phyloP scores from a whole-genome alignment of 2,888 invertebrate species.

The Oligia fasciuncula region DNA sequence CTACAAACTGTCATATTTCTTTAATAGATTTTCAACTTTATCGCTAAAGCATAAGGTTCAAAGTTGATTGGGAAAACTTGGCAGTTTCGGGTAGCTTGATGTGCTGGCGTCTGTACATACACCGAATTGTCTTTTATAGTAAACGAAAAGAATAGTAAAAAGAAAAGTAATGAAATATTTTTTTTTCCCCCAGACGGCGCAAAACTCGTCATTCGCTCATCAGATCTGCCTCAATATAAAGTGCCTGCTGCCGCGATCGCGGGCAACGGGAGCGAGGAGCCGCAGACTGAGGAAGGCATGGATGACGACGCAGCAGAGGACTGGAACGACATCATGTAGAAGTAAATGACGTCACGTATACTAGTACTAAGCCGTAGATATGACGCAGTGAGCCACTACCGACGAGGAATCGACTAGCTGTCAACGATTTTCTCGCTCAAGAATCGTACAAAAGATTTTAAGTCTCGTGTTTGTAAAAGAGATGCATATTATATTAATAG shows the following conservation, averaged over 20 bases:
- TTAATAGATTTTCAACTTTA: too few relatives aligned
- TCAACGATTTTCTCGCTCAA: not conserved
- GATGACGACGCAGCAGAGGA: not conserved
- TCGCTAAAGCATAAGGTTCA: too few relatives aligned
- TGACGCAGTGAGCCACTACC: not conserved
- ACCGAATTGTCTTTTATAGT: not conserved
- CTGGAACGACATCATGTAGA: slow-evolving; percentile 36
- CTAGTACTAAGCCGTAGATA: too few relatives aligned
- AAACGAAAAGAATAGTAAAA: not conserved
- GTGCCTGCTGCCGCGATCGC: not conserved
- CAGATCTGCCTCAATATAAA: slow-evolving; percentile 62
- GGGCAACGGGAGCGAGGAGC: slow-evolving; percentile 8
- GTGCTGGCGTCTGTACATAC: too few relatives aligned
- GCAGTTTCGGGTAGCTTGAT: too few relatives aligned
- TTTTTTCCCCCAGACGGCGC: slow-evolving; percentile 68
- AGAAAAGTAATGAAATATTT: not conserved
- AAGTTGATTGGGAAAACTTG: too few relatives aligned
- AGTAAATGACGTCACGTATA: not conserved
- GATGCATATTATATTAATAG: not conserved
- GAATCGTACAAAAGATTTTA: not conserved
- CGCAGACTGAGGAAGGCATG: slow-evolving; percentile 10
- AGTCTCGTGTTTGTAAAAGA: not conserved
- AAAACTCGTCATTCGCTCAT: slow-evolving; percentile 72
- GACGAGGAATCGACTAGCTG: not conserved
- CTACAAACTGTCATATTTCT: too few relatives aligned